These are phyloP conservation scores for Ormyrus pomaceus DNA, from an alignment of 2,888 invertebrate genomes.

Conservation along the genomic window DNA sequence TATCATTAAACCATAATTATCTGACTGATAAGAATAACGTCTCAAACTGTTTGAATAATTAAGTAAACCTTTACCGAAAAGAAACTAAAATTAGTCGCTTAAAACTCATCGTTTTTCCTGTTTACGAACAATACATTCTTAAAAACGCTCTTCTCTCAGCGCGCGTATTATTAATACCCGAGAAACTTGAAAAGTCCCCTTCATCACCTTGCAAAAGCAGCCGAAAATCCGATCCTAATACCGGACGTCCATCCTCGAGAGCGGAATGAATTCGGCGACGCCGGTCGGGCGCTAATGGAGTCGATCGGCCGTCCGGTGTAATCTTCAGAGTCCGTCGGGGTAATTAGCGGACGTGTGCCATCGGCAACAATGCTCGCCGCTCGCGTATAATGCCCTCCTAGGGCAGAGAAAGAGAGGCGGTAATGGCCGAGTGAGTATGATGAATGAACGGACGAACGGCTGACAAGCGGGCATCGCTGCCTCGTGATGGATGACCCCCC, in stretches of 20 bases:
- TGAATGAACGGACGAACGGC: constrained; percentile 72
- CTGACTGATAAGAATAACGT: no score
- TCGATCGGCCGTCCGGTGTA: constrained; percentile 66
- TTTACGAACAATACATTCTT: no score
- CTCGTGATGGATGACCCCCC: constrained; percentile 55
- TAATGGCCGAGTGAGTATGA: constrained; percentile 74
- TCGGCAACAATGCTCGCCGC: constrained; percentile 57
- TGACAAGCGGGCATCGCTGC: constrained; percentile 73
- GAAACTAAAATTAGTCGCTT: no score
- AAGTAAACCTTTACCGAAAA: no score
- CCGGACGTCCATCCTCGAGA: background rate
- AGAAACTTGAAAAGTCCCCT: no score
- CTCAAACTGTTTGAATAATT: no score
- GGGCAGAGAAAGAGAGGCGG: constrained; percentile 33
- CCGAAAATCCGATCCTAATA: no score
- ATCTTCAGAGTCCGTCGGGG: constrained; percentile 64
- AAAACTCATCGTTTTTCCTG: no score
- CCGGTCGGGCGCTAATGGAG: constrained; percentile 38
- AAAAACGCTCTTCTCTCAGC: no score
- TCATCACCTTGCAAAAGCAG: background rate
- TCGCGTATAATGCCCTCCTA: background rate
- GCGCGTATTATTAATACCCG: no score
- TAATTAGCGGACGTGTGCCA: constrained; percentile 69
- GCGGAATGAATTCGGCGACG: constrained; percentile 25
- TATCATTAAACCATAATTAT: no score